These are phyloP conservation scores for Ricordea florida DNA, from an alignment of 92 coral and sea anemone genomes.

Conservation along the genomic window DNA sequence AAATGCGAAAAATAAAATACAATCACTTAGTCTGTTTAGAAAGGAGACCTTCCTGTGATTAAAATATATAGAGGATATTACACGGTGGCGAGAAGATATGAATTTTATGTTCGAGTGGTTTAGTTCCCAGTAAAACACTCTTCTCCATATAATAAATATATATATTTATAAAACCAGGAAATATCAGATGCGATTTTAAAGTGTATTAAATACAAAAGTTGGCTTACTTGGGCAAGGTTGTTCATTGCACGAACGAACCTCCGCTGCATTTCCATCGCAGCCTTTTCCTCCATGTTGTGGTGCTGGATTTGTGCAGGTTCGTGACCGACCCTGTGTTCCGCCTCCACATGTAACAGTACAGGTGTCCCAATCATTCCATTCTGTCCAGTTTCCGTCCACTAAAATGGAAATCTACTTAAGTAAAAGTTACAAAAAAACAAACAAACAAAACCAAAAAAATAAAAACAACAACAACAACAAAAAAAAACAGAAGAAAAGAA, in stretches of 20 bases:
- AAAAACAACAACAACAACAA: neutral
- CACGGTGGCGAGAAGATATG: no score
- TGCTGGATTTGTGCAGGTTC: slow-evolving; percentile 25
- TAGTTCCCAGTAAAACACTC: no score
- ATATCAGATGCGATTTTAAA: no score
- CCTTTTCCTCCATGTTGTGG: slow-evolving; percentile 16
- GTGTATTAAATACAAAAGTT: neutral
- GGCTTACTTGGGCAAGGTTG: slow-evolving; percentile 41
- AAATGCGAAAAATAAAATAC: no score
- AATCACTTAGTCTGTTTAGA: no score
- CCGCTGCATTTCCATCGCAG: neutral
- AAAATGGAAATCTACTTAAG: neutral
- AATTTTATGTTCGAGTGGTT: no score
- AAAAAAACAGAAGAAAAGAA: no score
- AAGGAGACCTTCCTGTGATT: no score
- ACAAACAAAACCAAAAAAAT: neutral
- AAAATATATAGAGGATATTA: no score
- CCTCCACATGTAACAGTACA: slow-evolving; percentile 56
- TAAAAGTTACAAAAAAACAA: neutral
- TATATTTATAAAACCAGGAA: no score
- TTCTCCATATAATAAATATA: no score
- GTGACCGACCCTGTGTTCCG: slow-evolving; percentile 20
- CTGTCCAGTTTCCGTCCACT: slow-evolving; percentile 29
- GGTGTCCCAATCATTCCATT: slow-evolving; percentile 18
- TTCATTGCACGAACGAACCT: slow-evolving; percentile 6